phyloP scores from a whole-genome alignment of 2,888 invertebrate genomes.

The Epinotia brunnichana region DNA sequence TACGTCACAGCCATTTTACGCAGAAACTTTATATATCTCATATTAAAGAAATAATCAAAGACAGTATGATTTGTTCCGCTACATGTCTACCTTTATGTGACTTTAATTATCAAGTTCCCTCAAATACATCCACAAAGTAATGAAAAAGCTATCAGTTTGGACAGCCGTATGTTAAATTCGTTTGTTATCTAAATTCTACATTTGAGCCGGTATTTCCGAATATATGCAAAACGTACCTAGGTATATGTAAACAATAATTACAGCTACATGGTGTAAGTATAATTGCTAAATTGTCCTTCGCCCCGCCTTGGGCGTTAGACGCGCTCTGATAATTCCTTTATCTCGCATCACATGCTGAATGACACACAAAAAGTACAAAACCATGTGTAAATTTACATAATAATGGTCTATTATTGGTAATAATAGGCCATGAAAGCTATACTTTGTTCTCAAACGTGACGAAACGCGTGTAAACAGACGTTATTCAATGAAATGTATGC shows the following conservation, averaged over 20 bases:
- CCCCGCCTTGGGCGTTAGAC: neutral
- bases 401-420: constrained; percentile 13
- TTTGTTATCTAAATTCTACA: neutral
- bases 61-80: too few species aligned
- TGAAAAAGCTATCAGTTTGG: too few species aligned
- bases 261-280: neutral
- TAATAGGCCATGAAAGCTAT: constrained; percentile 14
- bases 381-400: constrained; percentile 21
- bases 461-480: constrained; percentile 12
- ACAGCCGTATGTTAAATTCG: too few species aligned
- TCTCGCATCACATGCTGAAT: neutral
- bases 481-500: constrained; percentile 12
- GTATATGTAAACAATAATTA: constrained; percentile 3
- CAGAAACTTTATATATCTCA: too few species aligned
- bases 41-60: too few species aligned
- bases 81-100: too few species aligned
- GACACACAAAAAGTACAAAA: constrained; percentile 17
- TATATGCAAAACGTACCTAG: neutral
- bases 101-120: too few species aligned
- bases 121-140: too few species aligned
- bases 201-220: neutral
- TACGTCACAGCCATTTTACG: too few species aligned
- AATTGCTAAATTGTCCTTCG: constrained; percentile 16
- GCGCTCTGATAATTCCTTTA: constrained; percentile 24
- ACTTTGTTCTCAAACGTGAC: constrained; percentile 22